Base-by-base conservation (phyloP, 2,797 vertebrate species). In the Pipistrellus nathusii region DNA sequence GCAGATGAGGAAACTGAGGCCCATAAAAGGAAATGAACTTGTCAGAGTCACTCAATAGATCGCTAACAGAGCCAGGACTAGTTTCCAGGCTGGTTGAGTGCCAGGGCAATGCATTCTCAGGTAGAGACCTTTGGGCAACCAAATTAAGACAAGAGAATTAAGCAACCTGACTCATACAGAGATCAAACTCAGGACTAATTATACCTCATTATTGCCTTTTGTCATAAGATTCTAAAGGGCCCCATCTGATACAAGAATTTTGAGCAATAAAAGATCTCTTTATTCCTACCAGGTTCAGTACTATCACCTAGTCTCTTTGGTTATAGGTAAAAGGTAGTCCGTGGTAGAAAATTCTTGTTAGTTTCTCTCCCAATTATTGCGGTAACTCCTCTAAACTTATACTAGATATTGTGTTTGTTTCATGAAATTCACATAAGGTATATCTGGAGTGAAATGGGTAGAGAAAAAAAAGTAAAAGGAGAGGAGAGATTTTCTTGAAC, bases 1-100 rank as follows among this genome's bases (percentile, higher is more conserved):
- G 35, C 11, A 81, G 80, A 64, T 87, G 55, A 90, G n/a, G 5
- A 96, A 92, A 84, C 20, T 62, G 55, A 94, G 53, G 69, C n/a
- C 59, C 87, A 4, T 30, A 23, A 6, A n/a, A 17, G 9, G n/a
- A 20, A 78, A 95, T 71, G 46, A 78, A 75, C 30, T 73, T 73
- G 62, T 84, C 69, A 30, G 14, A 51, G 27, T 90, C 57, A 69
- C 8, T 59, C 30, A 38, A 30, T 51, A 90, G 38, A n/a, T 92
- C n/a, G 44, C 55, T 32, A 57, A 48, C 27, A 72, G 68, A 77
- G 9, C 51, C 59, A 57, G 46, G 88, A 71, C 17, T 27, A 78
- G 85, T 53, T 80, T 94, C 9, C 18, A 83, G 91, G 55, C 13
- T 21, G 6, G 12, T 20, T 57, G 25, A 38, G 25, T 69, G 32